These are phyloP conservation scores for Martes martes DNA, from an alignment of 2,113 vertebrate genomes.

Conservation along the genomic window DNA sequence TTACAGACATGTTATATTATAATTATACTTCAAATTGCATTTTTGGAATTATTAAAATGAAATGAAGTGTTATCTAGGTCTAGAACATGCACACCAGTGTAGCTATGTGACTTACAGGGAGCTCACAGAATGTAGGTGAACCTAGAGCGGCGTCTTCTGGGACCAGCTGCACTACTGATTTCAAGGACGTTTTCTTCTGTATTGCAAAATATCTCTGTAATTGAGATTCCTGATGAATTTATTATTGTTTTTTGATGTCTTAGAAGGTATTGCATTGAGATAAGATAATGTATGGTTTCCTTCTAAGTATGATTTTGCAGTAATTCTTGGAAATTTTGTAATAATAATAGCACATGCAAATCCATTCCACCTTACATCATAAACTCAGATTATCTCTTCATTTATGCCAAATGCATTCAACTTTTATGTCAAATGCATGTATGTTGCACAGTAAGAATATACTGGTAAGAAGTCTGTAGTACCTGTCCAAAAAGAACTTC, in stretches of 20 bases:
- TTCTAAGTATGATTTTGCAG: neutral
- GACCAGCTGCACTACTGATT: neutral
- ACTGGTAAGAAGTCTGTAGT: neutral
- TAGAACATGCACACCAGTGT: neutral
- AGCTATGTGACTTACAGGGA: neutral
- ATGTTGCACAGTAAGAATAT: neutral
- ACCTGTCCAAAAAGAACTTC: neutral
- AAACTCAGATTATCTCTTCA: neutral
- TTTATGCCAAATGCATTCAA: neutral
- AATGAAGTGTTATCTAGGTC: neutral
- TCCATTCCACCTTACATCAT: neutral
- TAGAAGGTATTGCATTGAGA: neutral
- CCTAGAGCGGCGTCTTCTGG: neutral
- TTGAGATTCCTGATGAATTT: neutral
- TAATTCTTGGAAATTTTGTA: neutral
- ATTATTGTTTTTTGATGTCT: neutral
- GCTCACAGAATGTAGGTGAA: rapidly evolving
- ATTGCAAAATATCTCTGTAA: neutral
- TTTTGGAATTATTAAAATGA: neutral
- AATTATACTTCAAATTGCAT: neutral
- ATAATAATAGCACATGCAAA: neutral
- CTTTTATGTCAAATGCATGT: neutral
- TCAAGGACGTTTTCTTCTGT: neutral
- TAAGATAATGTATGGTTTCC: neutral
- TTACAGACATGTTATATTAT: neutral